phyloP scores from a whole-genome alignment of 2,113 vertebrate species.

The Nettapus auritus region DNA sequence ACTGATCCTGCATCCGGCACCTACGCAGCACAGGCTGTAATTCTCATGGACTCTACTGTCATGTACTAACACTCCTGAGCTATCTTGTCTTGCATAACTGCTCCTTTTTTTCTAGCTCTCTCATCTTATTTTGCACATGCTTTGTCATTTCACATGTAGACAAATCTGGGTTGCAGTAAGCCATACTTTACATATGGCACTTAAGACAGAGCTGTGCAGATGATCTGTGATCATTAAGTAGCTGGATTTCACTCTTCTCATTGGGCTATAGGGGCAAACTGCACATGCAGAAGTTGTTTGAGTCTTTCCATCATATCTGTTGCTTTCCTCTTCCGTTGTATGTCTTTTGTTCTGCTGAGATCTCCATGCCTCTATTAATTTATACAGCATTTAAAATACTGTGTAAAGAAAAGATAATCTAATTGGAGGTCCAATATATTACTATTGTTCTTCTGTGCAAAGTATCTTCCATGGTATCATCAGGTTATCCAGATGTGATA shows the following conservation, averaged over 20 bases:
- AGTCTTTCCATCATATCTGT: neutral
- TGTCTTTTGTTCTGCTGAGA: neutral
- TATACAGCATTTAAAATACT: conserved; percentile 6
- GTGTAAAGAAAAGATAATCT: conserved; percentile 1
- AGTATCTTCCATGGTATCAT: neutral
- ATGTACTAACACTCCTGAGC: neutral
- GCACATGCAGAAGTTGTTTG: neutral
- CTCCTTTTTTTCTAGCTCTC: neutral
- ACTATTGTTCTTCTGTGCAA: neutral
- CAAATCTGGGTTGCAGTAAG: neutral
- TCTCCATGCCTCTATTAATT: neutral
- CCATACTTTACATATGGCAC: neutral
- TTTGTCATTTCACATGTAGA: neutral
- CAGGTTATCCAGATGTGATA: neutral
- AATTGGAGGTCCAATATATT: neutral
- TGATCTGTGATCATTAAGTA: neutral
- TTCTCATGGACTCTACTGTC: fast-evolving
- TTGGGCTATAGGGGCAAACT: neutral
- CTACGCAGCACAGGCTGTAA: neutral
- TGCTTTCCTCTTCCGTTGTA: conserved; percentile 7
- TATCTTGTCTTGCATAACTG: fast-evolving
- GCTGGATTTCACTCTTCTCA: neutral
- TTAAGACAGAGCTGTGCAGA: neutral
- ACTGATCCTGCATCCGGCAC: neutral
- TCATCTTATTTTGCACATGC: neutral